Base-by-base conservation (phyloP, 1,140 invertebrate genomes). In the Brachionus manjavacas region DNA sequence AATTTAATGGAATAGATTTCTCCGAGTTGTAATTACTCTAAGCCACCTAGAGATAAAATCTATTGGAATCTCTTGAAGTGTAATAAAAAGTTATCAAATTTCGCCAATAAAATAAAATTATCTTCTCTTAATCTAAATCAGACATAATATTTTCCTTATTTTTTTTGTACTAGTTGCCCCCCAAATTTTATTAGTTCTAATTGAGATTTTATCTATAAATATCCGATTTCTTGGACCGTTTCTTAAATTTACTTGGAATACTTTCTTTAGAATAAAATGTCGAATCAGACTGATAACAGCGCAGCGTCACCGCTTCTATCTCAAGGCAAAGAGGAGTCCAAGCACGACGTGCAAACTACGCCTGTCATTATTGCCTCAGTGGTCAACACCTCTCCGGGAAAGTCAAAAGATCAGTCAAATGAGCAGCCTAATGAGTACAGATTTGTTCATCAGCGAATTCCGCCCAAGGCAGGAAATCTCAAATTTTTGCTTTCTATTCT, bases 51-150 rank as follows among this genome's bases (percentile, higher is more conserved):
- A 72, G 68, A 41, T 72, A 41, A 8, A 39, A 72, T 39, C 16
- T 20, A 20, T 72, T 39, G 66, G 31, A 39, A 68, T 68, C 66
- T 72, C 25, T 60, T 60, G 52, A 60, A 60, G 52, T 72, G 35
- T 16, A 72, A 41, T 39, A 39, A 41, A 72, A 72, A 41, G 31
- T 72, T 72, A 72, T 72, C 68, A 72, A 39, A 72, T 72, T 72
- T 72, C 68, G 31, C 52, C 52, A 60, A 60, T 60, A 60, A 60
- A 60, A 60, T 60, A 23, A 68, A 68, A 68, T 68, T 31, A 68
- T 68, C 31, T 35, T 35, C 66, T 68, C 66, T 68, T 68, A 68
- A 68, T 68, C 66, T 68, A 68, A 68, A 68, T 68, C 66, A 68
- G 66, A 60, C 52, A 20, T 60, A 20, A 60, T 60, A 60, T 60